These are phyloP conservation scores for Amphimallon solstitiale DNA, from an alignment of 2,888 invertebrate genomes.

Conservation along the genomic window DNA sequence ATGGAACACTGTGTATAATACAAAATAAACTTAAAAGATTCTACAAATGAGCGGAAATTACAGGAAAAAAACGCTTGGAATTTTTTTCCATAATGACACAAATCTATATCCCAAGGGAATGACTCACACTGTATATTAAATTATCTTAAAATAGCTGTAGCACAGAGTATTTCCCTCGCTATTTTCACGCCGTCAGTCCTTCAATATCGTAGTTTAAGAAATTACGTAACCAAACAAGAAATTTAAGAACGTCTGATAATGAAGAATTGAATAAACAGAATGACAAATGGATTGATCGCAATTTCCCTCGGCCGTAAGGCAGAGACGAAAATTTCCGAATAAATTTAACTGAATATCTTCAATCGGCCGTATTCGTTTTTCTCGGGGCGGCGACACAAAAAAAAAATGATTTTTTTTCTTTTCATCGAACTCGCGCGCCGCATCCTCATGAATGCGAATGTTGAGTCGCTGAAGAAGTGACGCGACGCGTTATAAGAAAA, in stretches of 20 bases:
- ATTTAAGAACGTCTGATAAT: slow-evolving; percentile 16
- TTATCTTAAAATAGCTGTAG: too few relatives aligned
- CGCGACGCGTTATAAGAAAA: slow-evolving; percentile 33
- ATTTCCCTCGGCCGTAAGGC: not conserved
- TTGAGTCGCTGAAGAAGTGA: slow-evolving; percentile 16
- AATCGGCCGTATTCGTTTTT: slow-evolving; percentile 10
- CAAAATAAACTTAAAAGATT: too few relatives aligned
- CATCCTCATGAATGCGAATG: slow-evolving; percentile 22
- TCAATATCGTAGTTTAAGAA: not conserved
- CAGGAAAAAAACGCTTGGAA: too few relatives aligned
- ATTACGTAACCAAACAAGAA: not conserved
- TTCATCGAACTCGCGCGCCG: not conserved
- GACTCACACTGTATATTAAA: too few relatives aligned
- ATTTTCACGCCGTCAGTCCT: too few relatives aligned
- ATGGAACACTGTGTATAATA: too few relatives aligned
- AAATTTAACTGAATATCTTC: slow-evolving; percentile 25
- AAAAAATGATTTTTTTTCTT: slow-evolving; percentile 20
- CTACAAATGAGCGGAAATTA: too few relatives aligned
- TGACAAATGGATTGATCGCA: slow-evolving; percentile 20
- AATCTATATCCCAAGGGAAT: too few relatives aligned
- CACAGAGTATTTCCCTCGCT: too few relatives aligned
- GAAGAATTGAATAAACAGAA: slow-evolving; percentile 25
- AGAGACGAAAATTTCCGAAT: slow-evolving; percentile 16
- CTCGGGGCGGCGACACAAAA: slow-evolving; percentile 11
- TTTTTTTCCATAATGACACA: too few relatives aligned